These are phyloP conservation scores for Cyprinodon variegatus DNA, from an alignment of 2,113 vertebrate species.

Conservation along the genomic window DNA sequence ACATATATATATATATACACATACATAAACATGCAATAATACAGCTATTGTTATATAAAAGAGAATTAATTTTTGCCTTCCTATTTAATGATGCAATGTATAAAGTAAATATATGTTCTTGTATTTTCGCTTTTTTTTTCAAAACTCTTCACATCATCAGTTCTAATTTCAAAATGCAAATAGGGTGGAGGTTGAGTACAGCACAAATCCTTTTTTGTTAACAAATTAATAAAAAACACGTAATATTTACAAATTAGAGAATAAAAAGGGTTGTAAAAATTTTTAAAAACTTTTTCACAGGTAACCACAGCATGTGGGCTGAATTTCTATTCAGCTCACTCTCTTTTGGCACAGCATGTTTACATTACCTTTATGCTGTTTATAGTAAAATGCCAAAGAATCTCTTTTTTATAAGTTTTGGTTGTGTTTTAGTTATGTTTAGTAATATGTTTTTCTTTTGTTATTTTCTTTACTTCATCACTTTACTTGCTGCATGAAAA, in stretches of 20 bases:
- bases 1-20: slow-evolving; percentile 22
- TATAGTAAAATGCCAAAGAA: slow-evolving; percentile 28
- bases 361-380: slow-evolving; percentile 50
- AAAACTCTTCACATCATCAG: too few species aligned
- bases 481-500: slow-evolving; percentile 51
- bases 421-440: slow-evolving; percentile 13
- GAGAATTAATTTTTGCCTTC: not conserved
- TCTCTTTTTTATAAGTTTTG: slow-evolving; percentile 34
- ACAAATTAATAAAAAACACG: not conserved
- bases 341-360: slow-evolving; percentile 53
- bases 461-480: slow-evolving; percentile 28
- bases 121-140: not conserved
- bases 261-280: not conserved
- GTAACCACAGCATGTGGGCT: not conserved
- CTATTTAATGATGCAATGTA: not conserved
- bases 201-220: not conserved
- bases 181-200: not conserved
- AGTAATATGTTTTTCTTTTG: not conserved
- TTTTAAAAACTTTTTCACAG: not conserved
- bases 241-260: not conserved
- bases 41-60: not conserved
- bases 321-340: slow-evolving; percentile 36
- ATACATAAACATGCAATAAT: not conserved
- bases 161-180: not conserved
- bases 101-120: not conserved